Conservation (phyloP, 2,113 vertebrate species). For the Clarias macrocephalus region DNA sequence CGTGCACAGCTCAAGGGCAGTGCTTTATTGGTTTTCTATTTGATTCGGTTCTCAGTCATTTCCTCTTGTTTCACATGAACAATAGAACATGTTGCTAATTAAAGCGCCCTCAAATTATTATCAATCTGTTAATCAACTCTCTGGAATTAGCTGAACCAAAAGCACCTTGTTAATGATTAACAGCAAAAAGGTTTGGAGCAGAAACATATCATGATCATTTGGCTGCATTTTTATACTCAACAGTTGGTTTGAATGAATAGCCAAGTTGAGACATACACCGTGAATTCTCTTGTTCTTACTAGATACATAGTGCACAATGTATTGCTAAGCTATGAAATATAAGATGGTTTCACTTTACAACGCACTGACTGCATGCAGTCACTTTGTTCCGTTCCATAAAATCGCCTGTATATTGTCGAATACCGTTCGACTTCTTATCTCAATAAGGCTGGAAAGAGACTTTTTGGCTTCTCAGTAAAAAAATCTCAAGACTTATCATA, state of each 20-base stretch:
- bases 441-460: background rate
- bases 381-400: background rate
- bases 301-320: background rate
- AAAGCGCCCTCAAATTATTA: background rate
- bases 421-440: background rate
- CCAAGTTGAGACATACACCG: background rate
- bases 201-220: background rate
- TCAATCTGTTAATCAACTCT: constrained; percentile 6
- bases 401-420: background rate
- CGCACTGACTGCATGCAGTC: background rate
- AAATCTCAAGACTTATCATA: background rate
- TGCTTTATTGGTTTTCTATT: constrained; percentile 40
- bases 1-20: constrained; percentile 42
- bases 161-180: constrained; percentile 8
- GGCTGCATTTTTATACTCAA: background rate
- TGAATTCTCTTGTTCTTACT: background rate
- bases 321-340: background rate
- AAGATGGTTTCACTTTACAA: background rate
- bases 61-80: constrained; percentile 11
- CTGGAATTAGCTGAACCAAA: background rate
- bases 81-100: constrained; percentile 35
- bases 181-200: background rate
- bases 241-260: background rate
- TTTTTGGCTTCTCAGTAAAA: background rate
- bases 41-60: constrained; percentile 7